phyloP scores from a whole-genome alignment of 2,797 vertebrate genomes.

The Nasua narica region DNA sequence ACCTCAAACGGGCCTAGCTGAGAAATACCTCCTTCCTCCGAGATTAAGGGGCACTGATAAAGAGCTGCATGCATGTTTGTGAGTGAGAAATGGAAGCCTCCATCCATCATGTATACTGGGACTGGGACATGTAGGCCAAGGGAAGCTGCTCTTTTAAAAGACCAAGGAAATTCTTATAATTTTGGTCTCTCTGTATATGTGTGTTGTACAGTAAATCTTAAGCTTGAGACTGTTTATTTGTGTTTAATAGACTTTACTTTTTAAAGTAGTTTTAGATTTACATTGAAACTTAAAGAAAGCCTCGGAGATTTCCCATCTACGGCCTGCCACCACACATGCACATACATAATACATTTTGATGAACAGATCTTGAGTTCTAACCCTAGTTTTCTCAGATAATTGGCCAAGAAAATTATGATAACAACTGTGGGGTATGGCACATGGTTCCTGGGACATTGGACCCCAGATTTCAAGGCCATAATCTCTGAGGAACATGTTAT shows the following conservation, averaged over 20 bases:
- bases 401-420: neutral
- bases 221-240: neutral
- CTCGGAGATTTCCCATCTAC: neutral
- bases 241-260: neutral
- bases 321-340: neutral
- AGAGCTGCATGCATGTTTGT: constrained; percentile 55
- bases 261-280: neutral
- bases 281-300: neutral
- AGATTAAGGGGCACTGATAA: constrained; percentile 77
- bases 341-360: neutral
- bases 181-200: neutral
- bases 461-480: neutral
- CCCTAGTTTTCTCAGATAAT: neutral
- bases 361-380: neutral
- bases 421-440: neutral
- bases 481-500: neutral
- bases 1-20: constrained; percentile 66
- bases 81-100: constrained; percentile 55
- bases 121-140: neutral
- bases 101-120: constrained; percentile 2
- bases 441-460: neutral
- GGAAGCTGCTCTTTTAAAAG: neutral
- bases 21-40: constrained; percentile 70
- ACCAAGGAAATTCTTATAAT: neutral
- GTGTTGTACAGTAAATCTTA: neutral